Evolutionary conservation across 2,888 invertebrate species (phyloP).

Genomic region (Rhingia rostrata): DNA sequence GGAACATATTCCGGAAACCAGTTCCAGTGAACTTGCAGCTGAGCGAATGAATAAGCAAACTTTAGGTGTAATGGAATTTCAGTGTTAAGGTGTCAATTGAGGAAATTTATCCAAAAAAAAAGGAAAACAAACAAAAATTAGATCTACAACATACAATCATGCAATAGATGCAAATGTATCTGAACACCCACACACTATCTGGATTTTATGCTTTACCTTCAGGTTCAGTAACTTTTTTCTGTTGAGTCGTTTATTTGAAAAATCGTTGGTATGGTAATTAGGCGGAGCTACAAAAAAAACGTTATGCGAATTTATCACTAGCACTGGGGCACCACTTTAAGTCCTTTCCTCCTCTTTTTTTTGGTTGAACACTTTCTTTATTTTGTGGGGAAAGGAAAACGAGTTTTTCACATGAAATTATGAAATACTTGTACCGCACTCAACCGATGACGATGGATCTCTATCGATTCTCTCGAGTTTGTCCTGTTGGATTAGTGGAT

Average conservation of each 20-base stretch:
- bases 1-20: slow-evolving; percentile 32
- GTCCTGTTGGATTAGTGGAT: slow-evolving; percentile 59
- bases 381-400: slow-evolving; percentile 1
- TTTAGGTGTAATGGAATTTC: slow-evolving; percentile 24
- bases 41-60: slow-evolving; percentile 1
- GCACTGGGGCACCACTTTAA: neutral
- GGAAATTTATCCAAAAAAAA: neutral
- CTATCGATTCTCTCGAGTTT: slow-evolving; percentile 64
- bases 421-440: slow-evolving; percentile 58
- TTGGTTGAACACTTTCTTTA: slow-evolving; percentile 12
- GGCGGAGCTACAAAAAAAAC: slow-evolving; percentile 23
- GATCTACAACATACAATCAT: slow-evolving; percentile 20
- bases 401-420: slow-evolving; percentile 24
- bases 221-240: neutral
- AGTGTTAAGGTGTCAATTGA: slow-evolving; percentile 32
- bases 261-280: slow-evolving; percentile 56
- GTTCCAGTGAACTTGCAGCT: slow-evolving; percentile 2
- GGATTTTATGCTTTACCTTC: slow-evolving; percentile 25
- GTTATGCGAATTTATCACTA: neutral
- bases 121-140: too few species aligned
- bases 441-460: slow-evolving; percentile 63
- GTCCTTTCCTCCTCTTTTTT: neutral
- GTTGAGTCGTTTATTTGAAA: slow-evolving; percentile 35
- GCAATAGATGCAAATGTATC: slow-evolving; percentile 47
- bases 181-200: slow-evolving; percentile 20